A percentile compares a stretch with the other conserved stretches of the same genome.
Evolutionary conservation across 2,797 vertebrate genomes (phyloP).

Genomic region (Adrianichthys oophorus): DNA sequence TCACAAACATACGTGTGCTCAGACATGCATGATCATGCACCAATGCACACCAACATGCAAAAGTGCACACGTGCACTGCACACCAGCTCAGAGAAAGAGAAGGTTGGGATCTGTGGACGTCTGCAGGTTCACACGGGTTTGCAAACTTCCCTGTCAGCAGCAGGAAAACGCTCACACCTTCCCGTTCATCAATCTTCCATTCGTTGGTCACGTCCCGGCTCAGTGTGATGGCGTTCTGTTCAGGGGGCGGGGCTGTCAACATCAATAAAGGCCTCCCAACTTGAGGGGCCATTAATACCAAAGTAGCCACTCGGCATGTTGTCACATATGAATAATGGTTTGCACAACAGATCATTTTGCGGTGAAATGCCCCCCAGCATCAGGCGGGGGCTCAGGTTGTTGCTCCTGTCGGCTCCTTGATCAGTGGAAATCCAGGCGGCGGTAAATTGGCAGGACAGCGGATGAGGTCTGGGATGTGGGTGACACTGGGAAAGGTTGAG

Average conservation of each 20-base stretch:
- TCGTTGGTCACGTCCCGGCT: slow-evolving; percentile 51
- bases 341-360: slow-evolving; percentile 76
- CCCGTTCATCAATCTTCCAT: slow-evolving; percentile 41
- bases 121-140: too few relatives aligned
- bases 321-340: slow-evolving; percentile 77
- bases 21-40: too few relatives aligned
- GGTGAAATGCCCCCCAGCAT: slow-evolving; percentile 61
- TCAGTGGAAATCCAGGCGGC: slow-evolving; percentile 45
- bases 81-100: neutral
- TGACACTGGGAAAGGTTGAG: slow-evolving; percentile 46
- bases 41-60: neutral
- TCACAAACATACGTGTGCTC: too few relatives aligned
- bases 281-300: slow-evolving; percentile 74
- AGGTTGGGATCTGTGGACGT: too few relatives aligned
- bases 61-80: slow-evolving; percentile 1
- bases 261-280: slow-evolving; percentile 71
- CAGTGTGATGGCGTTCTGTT: slow-evolving; percentile 48
- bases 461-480: slow-evolving; percentile 45
- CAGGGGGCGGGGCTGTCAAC: slow-evolving; percentile 75
- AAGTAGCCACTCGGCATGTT: slow-evolving; percentile 70
- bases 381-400: slow-evolving; percentile 33
- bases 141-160: too few relatives aligned
- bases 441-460: slow-evolving; percentile 47
- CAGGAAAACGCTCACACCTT: slow-evolving; percentile 4
- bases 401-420: slow-evolving; percentile 60